Percentiles rank a stretch among this genome's conserved stretches.
Evolutionary conservation across 2,888 invertebrate species (phyloP).

Genomic region (Tipula helvola): DNA sequence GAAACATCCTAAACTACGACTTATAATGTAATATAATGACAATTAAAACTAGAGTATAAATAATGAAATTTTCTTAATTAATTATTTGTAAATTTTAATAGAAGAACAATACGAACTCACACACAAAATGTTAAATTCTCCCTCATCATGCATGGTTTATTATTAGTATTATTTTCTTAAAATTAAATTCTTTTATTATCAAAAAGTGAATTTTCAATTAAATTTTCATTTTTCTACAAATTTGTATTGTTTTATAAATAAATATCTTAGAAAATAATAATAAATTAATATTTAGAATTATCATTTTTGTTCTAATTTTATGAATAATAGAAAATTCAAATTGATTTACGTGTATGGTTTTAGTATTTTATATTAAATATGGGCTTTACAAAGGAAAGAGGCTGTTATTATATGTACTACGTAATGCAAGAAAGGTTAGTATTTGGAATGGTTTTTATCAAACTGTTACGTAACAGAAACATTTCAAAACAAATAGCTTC

Average conservation of each 20-base stretch:
- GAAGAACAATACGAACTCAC: not conserved
- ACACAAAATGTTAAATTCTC: not conserved
- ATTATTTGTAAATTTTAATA: not conserved
- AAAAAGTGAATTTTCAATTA: not conserved
- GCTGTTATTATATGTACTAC: no score
- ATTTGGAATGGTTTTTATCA: no score
- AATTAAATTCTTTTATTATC: no score
- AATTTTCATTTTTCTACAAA: not conserved
- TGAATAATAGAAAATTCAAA: not conserved
- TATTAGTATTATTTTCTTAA: not conserved
- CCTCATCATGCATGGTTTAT: not conserved
- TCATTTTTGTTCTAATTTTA: not conserved
- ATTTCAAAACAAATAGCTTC: no score
- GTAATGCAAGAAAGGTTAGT: no score
- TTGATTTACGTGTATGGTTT: not conserved
- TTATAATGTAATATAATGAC: not conserved
- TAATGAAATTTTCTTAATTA: not conserved
- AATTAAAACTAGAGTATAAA: not conserved
- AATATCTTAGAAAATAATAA: not conserved
- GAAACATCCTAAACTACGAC: no score
- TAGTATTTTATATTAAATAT: not conserved
- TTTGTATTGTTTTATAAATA: not conserved
- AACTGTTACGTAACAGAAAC: no score
- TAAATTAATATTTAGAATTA: not conserved
- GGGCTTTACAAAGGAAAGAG: no score